Conservation (phyloP, 1,140 invertebrate genomes). For the Pachyrhynchus sulphureomaculatus region DNA sequence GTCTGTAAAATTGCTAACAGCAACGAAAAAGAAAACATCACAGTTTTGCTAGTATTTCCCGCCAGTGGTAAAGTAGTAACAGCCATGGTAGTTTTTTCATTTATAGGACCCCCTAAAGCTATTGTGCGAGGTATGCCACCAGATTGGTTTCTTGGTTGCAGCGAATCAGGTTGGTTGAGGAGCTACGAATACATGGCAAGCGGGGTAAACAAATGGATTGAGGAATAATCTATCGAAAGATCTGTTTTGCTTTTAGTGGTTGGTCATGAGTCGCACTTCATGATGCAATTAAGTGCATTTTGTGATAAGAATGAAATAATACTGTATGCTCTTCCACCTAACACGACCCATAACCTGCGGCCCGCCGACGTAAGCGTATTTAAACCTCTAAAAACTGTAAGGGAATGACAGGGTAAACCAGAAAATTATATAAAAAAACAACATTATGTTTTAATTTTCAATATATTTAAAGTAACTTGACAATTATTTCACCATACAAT, state of each 20-base stretch:
- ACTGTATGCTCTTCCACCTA: constrained; percentile 50
- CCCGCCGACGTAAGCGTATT: constrained; percentile 51
- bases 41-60: constrained; percentile 41
- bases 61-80: constrained; percentile 36
- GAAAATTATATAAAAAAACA: too few relatives aligned
- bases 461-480: constrained; percentile 36
- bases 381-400: constrained; percentile 43
- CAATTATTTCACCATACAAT: too few relatives aligned
- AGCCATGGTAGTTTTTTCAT: constrained; percentile 11
- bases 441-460: too few relatives aligned
- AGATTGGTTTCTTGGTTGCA: constrained; percentile 46
- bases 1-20: constrained; percentile 38
- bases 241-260: constrained; percentile 50
- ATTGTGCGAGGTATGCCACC: constrained; percentile 32
- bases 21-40: constrained; percentile 45
- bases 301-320: constrained; percentile 49
- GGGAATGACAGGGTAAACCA: too few relatives aligned
- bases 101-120: constrained; percentile 33
- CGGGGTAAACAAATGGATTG: constrained; percentile 28
- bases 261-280: constrained; percentile 51
- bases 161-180: constrained; percentile 51
- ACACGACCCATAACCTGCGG: constrained; percentile 52
- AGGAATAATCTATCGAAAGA: constrained; percentile 39
- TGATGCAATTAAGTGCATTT: constrained; percentile 45
- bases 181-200: constrained; percentile 10